Percentiles rank a stretch among this genome's conserved stretches.
phyloP scores from a whole-genome alignment of 1,140 invertebrate species.

The Neodiprion lecontei region DNA sequence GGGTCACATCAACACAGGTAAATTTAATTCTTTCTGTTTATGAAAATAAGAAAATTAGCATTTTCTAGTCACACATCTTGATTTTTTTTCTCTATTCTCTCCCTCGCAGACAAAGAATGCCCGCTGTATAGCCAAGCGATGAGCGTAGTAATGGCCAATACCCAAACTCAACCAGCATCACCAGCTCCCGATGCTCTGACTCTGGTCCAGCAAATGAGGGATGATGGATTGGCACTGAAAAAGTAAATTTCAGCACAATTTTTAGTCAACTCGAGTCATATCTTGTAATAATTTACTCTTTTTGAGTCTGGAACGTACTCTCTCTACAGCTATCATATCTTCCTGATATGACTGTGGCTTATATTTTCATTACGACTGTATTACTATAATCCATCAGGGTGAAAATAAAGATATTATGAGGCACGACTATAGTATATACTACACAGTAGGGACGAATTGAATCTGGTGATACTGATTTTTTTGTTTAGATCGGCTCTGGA shows the following conservation, averaged over 20 bases:
- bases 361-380: too few relatives aligned
- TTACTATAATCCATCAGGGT: too few relatives aligned
- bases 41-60: not conserved
- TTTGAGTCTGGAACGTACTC: constrained; percentile 46
- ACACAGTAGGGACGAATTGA: too few relatives aligned
- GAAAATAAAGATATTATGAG: too few relatives aligned
- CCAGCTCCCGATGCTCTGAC: constrained; percentile 72
- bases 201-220: constrained; percentile 88
- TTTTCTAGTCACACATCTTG: not conserved
- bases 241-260: constrained; percentile 67
- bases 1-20: constrained; percentile 99
- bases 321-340: too few relatives aligned
- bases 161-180: constrained; percentile 65
- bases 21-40: not conserved
- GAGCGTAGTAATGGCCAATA: constrained; percentile 66
- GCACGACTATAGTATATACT: too few relatives aligned
- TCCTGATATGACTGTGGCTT: too few relatives aligned
- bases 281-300: constrained; percentile 52
- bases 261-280: constrained; percentile 54
- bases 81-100: constrained; percentile 19
- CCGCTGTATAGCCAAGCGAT: constrained; percentile 89
- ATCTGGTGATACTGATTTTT: too few relatives aligned
- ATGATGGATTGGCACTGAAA: constrained; percentile 90
- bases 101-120: constrained; percentile 84
- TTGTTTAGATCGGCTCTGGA: constrained; percentile 60